Evolutionary conservation across 2,113 vertebrate genomes (phyloP).

Genomic region (Urocynchramus pylzowi): DNA sequence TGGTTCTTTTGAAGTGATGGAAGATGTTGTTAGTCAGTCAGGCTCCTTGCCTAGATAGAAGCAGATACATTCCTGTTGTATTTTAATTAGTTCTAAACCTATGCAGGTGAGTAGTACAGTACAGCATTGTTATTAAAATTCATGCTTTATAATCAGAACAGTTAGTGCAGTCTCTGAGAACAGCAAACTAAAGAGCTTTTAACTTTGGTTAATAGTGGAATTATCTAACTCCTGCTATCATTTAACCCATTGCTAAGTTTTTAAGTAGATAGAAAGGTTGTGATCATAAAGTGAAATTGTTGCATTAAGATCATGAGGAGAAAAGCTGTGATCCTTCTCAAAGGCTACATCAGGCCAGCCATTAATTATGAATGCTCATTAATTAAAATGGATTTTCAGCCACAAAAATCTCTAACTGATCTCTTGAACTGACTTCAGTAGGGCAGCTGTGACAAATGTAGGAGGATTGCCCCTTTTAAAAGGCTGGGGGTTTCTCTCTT

Average conservation of each 20-base stretch:
- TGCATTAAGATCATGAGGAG: background rate
- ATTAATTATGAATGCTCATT: slow-evolving; percentile 34
- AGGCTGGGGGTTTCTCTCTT: background rate
- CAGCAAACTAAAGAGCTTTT: background rate
- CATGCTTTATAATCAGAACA: background rate
- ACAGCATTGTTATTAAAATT: slow-evolving; percentile 21
- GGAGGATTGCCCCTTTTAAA: background rate
- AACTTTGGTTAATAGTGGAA: background rate
- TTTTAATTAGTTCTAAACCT: background rate
- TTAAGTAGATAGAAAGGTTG: background rate
- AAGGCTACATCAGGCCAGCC: background rate
- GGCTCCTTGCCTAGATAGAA: background rate
- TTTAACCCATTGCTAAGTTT: background rate
- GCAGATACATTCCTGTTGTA: background rate
- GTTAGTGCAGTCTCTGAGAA: background rate
- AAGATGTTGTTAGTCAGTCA: background rate
- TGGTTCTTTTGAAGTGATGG: background rate
- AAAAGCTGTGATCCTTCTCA: background rate
- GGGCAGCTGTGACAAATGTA: background rate
- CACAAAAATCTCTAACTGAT: background rate
- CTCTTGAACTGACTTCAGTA: background rate
- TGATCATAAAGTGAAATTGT: background rate
- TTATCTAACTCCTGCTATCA: background rate
- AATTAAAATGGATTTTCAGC: background rate
- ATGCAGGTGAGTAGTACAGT: background rate